These are phyloP conservation scores for Vanessa atalanta DNA, from an alignment of 1,140 invertebrate genomes.

Conservation along the genomic window DNA sequence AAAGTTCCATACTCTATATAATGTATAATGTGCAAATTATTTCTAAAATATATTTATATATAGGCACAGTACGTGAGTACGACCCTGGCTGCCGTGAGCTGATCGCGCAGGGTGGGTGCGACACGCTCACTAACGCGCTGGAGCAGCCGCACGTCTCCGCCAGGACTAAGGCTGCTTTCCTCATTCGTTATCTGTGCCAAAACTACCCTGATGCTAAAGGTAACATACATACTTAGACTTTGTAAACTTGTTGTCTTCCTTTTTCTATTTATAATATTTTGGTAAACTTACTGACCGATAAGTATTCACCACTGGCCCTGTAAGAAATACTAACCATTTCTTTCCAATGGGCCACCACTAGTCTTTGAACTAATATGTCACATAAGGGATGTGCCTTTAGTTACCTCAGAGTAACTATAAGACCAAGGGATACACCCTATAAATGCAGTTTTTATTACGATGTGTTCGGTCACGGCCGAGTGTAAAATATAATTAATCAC, in stretches of 20 bases:
- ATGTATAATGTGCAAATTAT: background rate
- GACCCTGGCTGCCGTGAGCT: constrained; percentile 82
- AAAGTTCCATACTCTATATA: background rate
- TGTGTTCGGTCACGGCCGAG: too few species aligned
- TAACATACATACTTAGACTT: constrained; percentile 38
- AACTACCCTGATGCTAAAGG: constrained; percentile 82
- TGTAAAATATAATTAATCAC: too few species aligned
- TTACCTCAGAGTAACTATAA: too few species aligned
- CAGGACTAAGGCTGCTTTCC: constrained; percentile 86
- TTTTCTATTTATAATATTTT: too few species aligned
- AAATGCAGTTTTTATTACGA: too few species aligned
- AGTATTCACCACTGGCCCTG: too few species aligned
- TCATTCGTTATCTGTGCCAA: constrained; percentile 83
- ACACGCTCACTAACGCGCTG: constrained; percentile 83
- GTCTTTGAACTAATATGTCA: too few species aligned
- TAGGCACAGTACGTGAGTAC: constrained; percentile 78
- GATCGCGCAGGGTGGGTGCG: constrained; percentile 83
- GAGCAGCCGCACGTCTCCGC: constrained; percentile 83
- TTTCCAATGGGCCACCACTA: too few species aligned
- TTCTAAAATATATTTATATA: background rate
- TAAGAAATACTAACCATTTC: too few species aligned
- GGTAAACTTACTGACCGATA: too few species aligned
- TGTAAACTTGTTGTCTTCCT: background rate
- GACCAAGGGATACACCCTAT: too few species aligned
- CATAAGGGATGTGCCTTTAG: too few species aligned